Conservation (phyloP, 1,140 invertebrate genomes). For the Pogonomyrmex californicus region DNA sequence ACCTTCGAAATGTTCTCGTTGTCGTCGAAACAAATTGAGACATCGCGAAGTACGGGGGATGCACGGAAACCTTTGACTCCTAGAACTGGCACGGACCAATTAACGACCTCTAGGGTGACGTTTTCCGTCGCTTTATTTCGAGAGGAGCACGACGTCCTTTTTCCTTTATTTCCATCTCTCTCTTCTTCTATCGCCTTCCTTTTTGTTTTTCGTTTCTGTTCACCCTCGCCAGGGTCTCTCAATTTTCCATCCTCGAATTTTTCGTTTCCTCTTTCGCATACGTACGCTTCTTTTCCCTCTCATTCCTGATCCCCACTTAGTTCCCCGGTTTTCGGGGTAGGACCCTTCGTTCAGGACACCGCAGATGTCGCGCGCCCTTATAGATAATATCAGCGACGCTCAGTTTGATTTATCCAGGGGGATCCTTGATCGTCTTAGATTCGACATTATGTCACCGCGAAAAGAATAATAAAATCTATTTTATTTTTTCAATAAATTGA, state of each 20-base stretch:
- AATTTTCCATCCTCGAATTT: conserved; percentile 54
- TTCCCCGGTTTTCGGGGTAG: conserved; percentile 59
- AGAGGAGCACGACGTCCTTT: conserved; percentile 9
- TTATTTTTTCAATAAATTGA: conserved; percentile 8
- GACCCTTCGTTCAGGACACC: conserved; percentile 74
- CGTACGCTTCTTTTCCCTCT: conserved; percentile 23
- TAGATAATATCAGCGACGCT: conserved; percentile 68
- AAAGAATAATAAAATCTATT: neutral
- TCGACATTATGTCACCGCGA: neutral
- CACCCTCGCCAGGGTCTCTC: neutral
- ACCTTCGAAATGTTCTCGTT: conserved; percentile 21
- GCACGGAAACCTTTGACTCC: conserved; percentile 39
- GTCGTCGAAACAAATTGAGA: conserved; percentile 51
- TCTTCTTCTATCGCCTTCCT: too few species aligned
- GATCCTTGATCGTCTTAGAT: conserved; percentile 22
- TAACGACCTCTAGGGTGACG: conserved; percentile 38
- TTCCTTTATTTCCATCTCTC: neutral
- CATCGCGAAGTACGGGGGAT: conserved; percentile 9
- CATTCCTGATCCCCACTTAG: conserved; percentile 2
- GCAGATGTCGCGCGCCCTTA: conserved; percentile 73
- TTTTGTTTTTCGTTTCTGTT: neutral
- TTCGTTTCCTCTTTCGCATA: conserved; percentile 22
- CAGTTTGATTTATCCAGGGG: conserved; percentile 24
- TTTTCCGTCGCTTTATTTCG: conserved; percentile 54
- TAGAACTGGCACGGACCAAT: conserved; percentile 50